A percentile compares a stretch with the other conserved stretches of the same genome.
These are phyloP conservation scores for Cenopis cana DNA, from an alignment of 2,888 invertebrate species.

Conservation along the genomic window DNA sequence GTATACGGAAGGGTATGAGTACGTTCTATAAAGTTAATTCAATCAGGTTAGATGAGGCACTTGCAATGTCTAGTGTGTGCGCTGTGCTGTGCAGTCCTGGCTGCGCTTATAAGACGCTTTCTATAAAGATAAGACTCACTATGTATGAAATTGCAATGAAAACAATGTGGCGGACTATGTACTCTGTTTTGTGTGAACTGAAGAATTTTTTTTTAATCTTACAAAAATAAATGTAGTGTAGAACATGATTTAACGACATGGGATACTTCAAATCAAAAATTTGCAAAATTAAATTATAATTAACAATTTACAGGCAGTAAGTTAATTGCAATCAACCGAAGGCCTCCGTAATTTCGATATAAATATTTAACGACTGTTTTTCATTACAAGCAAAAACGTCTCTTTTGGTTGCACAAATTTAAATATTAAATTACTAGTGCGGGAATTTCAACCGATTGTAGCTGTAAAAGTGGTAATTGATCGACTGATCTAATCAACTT, in stretches of 20 bases:
- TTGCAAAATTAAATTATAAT: no score
- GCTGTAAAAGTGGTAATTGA: constrained; percentile 26
- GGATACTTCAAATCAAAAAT: no score
- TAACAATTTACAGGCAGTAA: constrained; percentile 45
- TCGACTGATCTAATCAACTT: no score
- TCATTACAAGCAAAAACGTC: constrained; percentile 37
- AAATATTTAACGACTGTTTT: constrained; percentile 56
- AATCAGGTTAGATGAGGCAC: constrained; percentile 52
- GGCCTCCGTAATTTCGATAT: constrained; percentile 52
- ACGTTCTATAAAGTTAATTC: constrained; percentile 59
- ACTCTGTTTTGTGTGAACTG: no score
- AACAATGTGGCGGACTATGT: no score
- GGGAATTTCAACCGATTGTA: constrained; percentile 20
- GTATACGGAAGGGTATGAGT: not conserved
- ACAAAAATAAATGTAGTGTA: no score
- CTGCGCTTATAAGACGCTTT: not conserved
- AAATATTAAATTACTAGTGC: constrained; percentile 49
- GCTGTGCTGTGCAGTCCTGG: not conserved
- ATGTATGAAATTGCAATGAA: no score
- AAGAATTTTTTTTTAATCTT: no score
- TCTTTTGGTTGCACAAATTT: constrained; percentile 49
- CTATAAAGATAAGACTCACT: not conserved
- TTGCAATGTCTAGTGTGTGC: constrained; percentile 46
- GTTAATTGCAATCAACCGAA: constrained; percentile 57
- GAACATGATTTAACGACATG: no score